These are phyloP conservation scores for Cosmia pyralina DNA, from an alignment of 2,888 invertebrate species.

Conservation along the genomic window DNA sequence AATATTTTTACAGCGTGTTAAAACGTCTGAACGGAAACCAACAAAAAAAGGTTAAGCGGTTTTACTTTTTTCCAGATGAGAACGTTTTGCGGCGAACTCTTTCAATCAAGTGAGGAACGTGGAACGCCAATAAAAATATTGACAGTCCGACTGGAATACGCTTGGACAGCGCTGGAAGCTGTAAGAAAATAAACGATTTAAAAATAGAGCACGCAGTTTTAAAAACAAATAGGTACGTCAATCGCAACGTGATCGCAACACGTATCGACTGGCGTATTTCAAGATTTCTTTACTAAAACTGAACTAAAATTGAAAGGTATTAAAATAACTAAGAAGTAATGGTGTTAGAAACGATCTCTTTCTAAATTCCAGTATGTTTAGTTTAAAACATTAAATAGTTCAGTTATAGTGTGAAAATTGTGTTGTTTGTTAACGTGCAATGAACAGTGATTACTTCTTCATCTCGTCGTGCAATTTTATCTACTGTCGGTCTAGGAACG, in stretches of 20 bases:
- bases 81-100: slow-evolving; percentile 48
- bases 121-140: slow-evolving; percentile 58
- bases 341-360: slow-evolving; percentile 18
- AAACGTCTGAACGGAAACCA: slow-evolving; percentile 15
- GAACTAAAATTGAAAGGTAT: slow-evolving; percentile 9
- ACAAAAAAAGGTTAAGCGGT: slow-evolving; percentile 20
- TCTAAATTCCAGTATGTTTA: slow-evolving; percentile 37
- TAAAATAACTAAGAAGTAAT: slow-evolving; percentile 25
- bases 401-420: slow-evolving; percentile 20
- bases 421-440: slow-evolving; percentile 60
- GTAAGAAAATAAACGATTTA: slow-evolving; percentile 63
- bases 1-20: slow-evolving; percentile 16
- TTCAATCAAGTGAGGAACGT: slow-evolving; percentile 52
- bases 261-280: slow-evolving; percentile 42
- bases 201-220: slow-evolving; percentile 67
- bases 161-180: slow-evolving; percentile 57
- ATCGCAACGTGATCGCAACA: slow-evolving; percentile 35
- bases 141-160: slow-evolving; percentile 43
- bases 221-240: slow-evolving; percentile 62
- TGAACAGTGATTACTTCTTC: slow-evolving; percentile 66
- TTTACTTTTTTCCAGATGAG: slow-evolving; percentile 36
- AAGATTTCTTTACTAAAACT: slow-evolving; percentile 28
- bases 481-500: slow-evolving; percentile 78
- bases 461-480: slow-evolving; percentile 70
- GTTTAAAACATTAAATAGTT: background rate